phyloP scores from a whole-genome alignment of 2,113 vertebrate genomes.

The Delphinapterus leucas region DNA sequence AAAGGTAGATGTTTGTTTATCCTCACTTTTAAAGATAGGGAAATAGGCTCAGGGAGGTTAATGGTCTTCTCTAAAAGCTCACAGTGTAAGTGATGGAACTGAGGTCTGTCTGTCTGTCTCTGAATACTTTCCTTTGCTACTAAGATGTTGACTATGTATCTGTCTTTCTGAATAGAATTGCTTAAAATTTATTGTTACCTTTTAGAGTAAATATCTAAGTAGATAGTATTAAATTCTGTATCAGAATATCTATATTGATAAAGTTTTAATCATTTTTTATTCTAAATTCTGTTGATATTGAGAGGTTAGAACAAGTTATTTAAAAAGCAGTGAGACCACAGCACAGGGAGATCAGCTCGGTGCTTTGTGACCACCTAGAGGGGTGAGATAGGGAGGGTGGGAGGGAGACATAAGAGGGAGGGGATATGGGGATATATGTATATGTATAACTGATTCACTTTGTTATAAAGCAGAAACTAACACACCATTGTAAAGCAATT shows the following conservation, averaged over 20 bases:
- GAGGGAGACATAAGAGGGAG: too few relatives aligned
- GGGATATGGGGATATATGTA: too few relatives aligned
- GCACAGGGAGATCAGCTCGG: too few relatives aligned
- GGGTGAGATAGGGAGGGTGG: too few relatives aligned
- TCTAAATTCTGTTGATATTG: not conserved
- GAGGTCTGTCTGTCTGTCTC: not conserved
- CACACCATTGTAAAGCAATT: too few relatives aligned
- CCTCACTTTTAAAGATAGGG: not conserved
- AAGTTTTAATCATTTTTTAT: slow-evolving; percentile 26
- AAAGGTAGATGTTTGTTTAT: slow-evolving; percentile 21
- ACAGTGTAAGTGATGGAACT: not conserved
- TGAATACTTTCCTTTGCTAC: not conserved
- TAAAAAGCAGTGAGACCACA: not conserved
- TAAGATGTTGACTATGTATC: not conserved
- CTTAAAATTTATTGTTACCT: slow-evolving; percentile 17
- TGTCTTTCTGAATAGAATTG: slow-evolving; percentile 18
- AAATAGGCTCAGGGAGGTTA: not conserved
- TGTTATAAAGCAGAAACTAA: too few relatives aligned
- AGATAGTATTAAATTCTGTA: not conserved
- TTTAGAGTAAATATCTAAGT: slow-evolving; percentile 3
- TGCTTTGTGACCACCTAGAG: too few relatives aligned
- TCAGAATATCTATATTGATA: not conserved
- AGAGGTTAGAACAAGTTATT: slow-evolving; percentile 15
- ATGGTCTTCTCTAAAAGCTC: not conserved
- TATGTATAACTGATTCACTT: too few relatives aligned